Percentiles rank a stretch among this genome's conserved stretches.
These are phyloP conservation scores for Centropristis striata DNA, from an alignment of 2,113 vertebrate species.

Conservation along the genomic window DNA sequence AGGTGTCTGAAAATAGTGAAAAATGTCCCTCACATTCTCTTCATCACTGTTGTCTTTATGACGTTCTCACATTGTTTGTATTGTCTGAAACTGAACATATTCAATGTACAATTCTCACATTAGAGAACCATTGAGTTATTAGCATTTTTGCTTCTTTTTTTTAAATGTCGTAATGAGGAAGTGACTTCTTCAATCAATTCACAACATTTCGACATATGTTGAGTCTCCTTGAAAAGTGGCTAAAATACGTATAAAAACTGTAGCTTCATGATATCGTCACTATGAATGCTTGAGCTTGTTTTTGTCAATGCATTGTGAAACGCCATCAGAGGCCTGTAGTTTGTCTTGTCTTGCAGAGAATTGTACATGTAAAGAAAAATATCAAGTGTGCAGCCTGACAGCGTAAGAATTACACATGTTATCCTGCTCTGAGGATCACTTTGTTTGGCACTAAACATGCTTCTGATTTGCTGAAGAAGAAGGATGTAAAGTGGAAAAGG, in stretches of 20 bases:
- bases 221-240: too few relatives aligned
- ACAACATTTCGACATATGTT: too few relatives aligned
- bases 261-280: neutral
- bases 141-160: too few relatives aligned
- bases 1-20: neutral
- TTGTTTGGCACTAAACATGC: neutral
- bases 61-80: neutral
- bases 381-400: slow-evolving; percentile 6
- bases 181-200: too few relatives aligned
- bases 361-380: neutral
- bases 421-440: slow-evolving; percentile 25
- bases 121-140: too few relatives aligned
- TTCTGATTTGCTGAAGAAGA: slow-evolving; percentile 28
- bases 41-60: too few relatives aligned
- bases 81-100: too few relatives aligned
- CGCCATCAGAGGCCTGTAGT: neutral
- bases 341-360: neutral
- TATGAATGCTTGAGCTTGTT: slow-evolving; percentile 1
- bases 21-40: too few relatives aligned
- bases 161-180: too few relatives aligned
- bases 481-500: slow-evolving; percentile 27
- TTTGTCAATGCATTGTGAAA: neutral
- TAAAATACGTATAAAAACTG: too few relatives aligned
- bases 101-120: too few relatives aligned
- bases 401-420: slow-evolving; percentile 20